A percentile compares a stretch with the other conserved stretches of the same genome.
Conservation (phyloP, 2,113 vertebrate species). For the Anser cygnoides region DNA sequence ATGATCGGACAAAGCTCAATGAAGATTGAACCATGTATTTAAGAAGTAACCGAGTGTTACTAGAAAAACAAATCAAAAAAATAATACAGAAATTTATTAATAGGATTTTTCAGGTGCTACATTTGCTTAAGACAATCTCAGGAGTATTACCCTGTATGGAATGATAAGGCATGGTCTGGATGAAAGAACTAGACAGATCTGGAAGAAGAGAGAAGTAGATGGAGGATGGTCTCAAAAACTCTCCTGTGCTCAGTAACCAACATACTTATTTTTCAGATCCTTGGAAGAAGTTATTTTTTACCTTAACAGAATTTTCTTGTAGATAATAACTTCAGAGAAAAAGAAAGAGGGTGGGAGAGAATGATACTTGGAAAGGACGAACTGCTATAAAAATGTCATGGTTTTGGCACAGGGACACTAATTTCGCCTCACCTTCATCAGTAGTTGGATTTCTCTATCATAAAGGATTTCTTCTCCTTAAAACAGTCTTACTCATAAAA, state of each 20-base stretch:
- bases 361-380: not conserved
- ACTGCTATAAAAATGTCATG: not conserved
- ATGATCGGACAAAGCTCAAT: not conserved
- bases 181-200: not conserved
- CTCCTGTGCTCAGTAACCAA: not conserved
- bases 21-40: not conserved
- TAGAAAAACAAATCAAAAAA: not conserved
- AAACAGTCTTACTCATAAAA: not conserved
- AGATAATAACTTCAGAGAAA: not conserved
- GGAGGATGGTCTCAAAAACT: not conserved
- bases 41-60: not conserved
- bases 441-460: not conserved
- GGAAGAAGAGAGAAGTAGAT: not conserved
- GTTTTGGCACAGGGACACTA: not conserved
- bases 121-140: not conserved
- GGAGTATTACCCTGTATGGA: fast-evolving
- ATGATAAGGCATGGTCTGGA: not conserved
- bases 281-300: not conserved
- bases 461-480: not conserved
- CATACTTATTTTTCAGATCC: not conserved
- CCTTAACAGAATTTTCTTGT: not conserved
- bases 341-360: not conserved
- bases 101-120: not conserved
- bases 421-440: not conserved
- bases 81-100: not conserved